Percentiles rank a stretch among this genome's conserved stretches.
Evolutionary conservation across 2,113 vertebrate genomes (phyloP).

Genomic region (Ameiurus melas): DNA sequence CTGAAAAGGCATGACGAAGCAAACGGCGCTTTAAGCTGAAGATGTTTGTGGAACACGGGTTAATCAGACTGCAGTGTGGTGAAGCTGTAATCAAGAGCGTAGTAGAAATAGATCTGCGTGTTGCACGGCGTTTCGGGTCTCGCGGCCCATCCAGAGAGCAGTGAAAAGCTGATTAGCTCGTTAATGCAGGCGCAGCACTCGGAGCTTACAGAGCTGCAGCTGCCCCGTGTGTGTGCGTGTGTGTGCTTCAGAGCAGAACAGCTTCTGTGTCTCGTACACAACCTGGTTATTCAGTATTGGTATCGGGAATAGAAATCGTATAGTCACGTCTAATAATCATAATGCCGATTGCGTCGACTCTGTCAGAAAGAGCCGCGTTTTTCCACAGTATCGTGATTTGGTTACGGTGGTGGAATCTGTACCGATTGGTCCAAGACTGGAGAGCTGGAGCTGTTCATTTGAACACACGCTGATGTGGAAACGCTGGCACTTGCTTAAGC

Average conservation of each 20-base stretch:
- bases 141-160: background rate
- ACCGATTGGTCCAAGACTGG: too few species aligned
- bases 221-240: too few species aligned
- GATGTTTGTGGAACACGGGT: background rate
- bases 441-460: background rate
- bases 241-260: background rate
- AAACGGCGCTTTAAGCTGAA: background rate
- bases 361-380: too few species aligned
- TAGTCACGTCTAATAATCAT: background rate
- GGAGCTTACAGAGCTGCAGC: background rate
- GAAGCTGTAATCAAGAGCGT: background rate
- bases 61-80: background rate
- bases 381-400: background rate
- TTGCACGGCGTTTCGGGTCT: background rate
- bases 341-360: too few species aligned
- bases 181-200: background rate
- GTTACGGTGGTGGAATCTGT: background rate
- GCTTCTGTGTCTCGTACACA: background rate
- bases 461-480: background rate
- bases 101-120: background rate
- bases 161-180: slow-evolving; percentile 46
- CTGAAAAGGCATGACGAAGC: background rate
- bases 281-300: too few species aligned
- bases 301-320: background rate
- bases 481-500: background rate